Evolutionary conservation across 2,113 vertebrate species (phyloP).

Genomic region (Siphamia tubifer): DNA sequence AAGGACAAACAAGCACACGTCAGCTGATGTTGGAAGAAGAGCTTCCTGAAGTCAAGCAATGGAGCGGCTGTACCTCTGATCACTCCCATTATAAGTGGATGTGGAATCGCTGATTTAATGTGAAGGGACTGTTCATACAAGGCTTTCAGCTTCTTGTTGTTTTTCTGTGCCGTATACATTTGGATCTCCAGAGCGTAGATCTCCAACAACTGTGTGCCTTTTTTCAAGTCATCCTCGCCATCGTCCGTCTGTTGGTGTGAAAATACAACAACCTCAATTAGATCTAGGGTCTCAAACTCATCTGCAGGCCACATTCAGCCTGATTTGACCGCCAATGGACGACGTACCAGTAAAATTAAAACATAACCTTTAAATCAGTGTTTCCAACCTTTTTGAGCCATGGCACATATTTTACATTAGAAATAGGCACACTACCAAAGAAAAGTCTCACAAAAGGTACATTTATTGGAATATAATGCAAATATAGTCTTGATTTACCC

Average conservation of each 20-base stretch:
- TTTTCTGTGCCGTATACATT: slow-evolving; percentile 99
- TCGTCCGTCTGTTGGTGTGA: slow-evolving; percentile 92
- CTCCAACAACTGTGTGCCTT: slow-evolving; percentile 97
- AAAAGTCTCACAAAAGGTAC: too few species aligned
- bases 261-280: neutral
- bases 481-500: too few species aligned
- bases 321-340: too few species aligned
- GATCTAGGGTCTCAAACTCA: too few species aligned
- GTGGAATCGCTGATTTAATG: slow-evolving; percentile 99
- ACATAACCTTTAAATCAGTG: too few species aligned
- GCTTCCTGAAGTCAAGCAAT: neutral
- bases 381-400: too few species aligned
- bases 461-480: too few species aligned
- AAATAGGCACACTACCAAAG: too few species aligned
- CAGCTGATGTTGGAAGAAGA: neutral
- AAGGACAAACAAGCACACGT: slow-evolving; percentile 38
- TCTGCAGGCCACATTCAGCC: too few species aligned
- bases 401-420: too few species aligned
- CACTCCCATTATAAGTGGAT: slow-evolving; percentile 99
- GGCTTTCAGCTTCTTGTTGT: slow-evolving; percentile 99
- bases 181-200: slow-evolving; percentile 99
- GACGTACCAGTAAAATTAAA: too few species aligned
- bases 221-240: slow-evolving; percentile 98
- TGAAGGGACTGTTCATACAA: slow-evolving; percentile 98
- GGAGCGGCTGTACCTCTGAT: slow-evolving; percentile 87